Evolutionary conservation across 2,113 vertebrate genomes (phyloP), one percentile per base, ranked within the genome.

Genomic region (Tapirus terrestris): DNA sequence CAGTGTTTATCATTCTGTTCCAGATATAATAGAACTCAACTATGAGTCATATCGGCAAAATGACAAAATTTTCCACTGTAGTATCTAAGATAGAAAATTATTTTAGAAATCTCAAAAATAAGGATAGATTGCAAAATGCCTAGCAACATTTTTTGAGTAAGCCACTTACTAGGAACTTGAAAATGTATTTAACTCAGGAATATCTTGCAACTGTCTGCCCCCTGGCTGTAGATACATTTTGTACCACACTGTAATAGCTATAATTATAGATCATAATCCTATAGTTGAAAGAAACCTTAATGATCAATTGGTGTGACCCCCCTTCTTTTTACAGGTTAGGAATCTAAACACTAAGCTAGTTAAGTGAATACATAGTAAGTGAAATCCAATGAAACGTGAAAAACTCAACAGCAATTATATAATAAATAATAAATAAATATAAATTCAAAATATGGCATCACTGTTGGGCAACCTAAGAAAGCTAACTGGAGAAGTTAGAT

Each of bases 71-170:
- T 94, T 93, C 63, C 48, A 82, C 63, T 93, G 43, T 45, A 72
- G 51, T n/a, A 81, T 72, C 23, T 81, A 60, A 43, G n/a, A 51
- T 36, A 94, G 75, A 97, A 89, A 67, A 87, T 77, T 82, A 83
- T 85, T 92, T 95, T 93, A 91, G 45, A 95, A 94, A 93, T 53
- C 51, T 68, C 8, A 92, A 95, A 96, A 77, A 36, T 70, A 68
- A 60, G 5, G 85, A n/a, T 61, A 91, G 76, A 88, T 89, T 95
- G 8, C 27, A 72, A 90, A 94, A 94, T 95, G 23, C 29, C 14
- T 72, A 56, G 48, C 29, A 83, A 70, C 21, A 21, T 87, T 96
- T 91, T 93, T 70, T 96, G n/a, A 84, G 45, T 75, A 82, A 77
- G 17, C 12, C 60, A 85, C 10, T 85, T 97, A 72, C 9, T 67